Conservation (phyloP, 2,888 invertebrate genomes). For the Sthenelais limicola region DNA sequence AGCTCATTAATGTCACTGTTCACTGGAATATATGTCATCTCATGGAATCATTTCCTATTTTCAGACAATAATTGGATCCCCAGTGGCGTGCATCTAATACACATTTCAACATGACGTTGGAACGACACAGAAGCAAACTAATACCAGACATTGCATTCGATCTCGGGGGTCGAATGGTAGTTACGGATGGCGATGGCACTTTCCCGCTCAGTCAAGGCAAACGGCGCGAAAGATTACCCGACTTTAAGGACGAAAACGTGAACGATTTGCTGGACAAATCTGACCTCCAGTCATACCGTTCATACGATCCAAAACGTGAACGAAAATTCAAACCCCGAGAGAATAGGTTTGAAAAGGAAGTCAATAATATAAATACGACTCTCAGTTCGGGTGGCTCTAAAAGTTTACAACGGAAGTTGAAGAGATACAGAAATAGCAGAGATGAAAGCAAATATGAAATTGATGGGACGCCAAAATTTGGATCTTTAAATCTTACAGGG, state of each 20-base stretch:
- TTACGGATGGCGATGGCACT: slow-evolving; percentile 46
- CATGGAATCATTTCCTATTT: no score
- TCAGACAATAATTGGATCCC: no score
- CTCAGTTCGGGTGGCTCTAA: slow-evolving; percentile 5
- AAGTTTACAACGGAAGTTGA: slow-evolving; percentile 38
- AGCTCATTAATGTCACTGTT: no score
- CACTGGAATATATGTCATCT: no score
- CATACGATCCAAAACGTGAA: slow-evolving; percentile 42
- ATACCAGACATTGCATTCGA: slow-evolving; percentile 48
- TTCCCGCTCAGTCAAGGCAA: slow-evolving; percentile 42
- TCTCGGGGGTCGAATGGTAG: slow-evolving; percentile 42
- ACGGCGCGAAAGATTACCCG: slow-evolving; percentile 9
- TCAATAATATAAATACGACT: slow-evolving; percentile 7
- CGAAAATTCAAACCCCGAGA: slow-evolving; percentile 1
- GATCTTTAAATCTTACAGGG: slow-evolving; percentile 11
- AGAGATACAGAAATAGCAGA: neutral
- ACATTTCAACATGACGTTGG: slow-evolving; percentile 44
- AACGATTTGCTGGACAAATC: neutral
- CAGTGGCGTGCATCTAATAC: no score
- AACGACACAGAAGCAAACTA: slow-evolving; percentile 44
- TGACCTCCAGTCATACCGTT: slow-evolving; percentile 40
- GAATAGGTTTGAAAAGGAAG: slow-evolving; percentile 16
- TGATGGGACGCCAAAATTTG: neutral
- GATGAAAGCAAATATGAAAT: neutral
- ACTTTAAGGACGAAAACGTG: slow-evolving; percentile 12